phyloP scores from a whole-genome alignment of 1,140 invertebrate species.

The Heliconius hermathena region DNA sequence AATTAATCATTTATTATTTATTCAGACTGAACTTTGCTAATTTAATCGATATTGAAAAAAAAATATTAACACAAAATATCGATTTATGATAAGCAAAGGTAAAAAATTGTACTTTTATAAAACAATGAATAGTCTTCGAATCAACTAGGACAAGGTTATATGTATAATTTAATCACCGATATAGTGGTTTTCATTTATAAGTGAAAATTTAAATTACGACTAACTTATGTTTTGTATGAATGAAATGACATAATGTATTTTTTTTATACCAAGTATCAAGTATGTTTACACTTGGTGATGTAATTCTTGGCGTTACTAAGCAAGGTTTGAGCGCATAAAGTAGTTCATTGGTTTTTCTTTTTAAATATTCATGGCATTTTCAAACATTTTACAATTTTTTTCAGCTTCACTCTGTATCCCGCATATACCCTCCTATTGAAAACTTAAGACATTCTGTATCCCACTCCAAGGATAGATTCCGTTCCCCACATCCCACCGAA shows the following conservation, averaged over 20 bases:
- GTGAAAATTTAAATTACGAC: too few relatives aligned
- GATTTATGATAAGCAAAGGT: neutral
- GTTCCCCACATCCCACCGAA: too few relatives aligned
- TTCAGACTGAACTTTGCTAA: neutral
- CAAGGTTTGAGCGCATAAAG: neutral
- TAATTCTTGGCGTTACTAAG: conserved; percentile 16
- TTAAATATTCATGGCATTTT: neutral
- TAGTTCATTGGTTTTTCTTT: neutral
- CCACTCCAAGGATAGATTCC: too few relatives aligned
- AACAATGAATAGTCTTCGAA: neutral
- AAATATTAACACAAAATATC: too few relatives aligned
- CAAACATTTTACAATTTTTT: neutral
- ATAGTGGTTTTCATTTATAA: too few relatives aligned
- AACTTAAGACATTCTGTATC: too few relatives aligned
- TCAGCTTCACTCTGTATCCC: too few relatives aligned
- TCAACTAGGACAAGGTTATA: conserved; percentile 3
- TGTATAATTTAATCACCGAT: neutral
- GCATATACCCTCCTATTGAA: too few relatives aligned
- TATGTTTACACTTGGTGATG: conserved; percentile 12
- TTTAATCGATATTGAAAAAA: too few relatives aligned
- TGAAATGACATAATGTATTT: neutral
- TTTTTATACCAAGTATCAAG: neutral
- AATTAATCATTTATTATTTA: neutral
- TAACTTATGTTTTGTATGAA: neutral
- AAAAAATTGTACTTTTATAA: neutral